These are phyloP conservation scores for Hylia prasina DNA, from an alignment of 2,113 vertebrate species.

Conservation along the genomic window DNA sequence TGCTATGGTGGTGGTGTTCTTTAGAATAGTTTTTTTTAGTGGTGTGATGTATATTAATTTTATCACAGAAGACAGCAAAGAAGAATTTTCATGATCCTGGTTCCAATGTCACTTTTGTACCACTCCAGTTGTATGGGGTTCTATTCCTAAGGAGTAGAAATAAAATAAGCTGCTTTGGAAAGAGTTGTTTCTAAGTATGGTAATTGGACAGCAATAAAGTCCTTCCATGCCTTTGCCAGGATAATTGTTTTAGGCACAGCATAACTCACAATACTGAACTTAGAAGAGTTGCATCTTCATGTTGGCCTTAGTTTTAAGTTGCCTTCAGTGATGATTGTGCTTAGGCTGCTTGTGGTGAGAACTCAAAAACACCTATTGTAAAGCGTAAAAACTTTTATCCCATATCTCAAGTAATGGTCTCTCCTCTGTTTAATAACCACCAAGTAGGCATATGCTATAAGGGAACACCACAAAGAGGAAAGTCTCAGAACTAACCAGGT, in stretches of 20 bases:
- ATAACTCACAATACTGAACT: neutral
- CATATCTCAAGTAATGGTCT: neutral
- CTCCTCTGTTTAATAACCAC: neutral
- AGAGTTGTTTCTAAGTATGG: neutral
- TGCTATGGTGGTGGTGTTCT: neutral
- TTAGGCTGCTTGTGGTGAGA: neutral
- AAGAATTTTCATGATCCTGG: neutral
- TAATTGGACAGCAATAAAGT: neutral
- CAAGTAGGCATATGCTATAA: neutral
- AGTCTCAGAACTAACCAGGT: neutral
- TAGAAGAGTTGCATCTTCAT: neutral
- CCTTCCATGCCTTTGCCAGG: neutral
- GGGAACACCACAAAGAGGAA: neutral
- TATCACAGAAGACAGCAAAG: neutral
- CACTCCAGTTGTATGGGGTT: neutral
- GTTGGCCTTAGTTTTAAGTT: neutral
- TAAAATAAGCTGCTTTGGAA: neutral
- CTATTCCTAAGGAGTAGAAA: neutral
- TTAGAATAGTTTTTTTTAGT: neutral
- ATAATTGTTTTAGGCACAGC: neutral
- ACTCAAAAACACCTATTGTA: neutral
- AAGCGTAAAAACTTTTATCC: neutral
- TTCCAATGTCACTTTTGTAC: neutral
- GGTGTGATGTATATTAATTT: neutral
- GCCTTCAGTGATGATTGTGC: neutral